Percentiles rank a stretch among this genome's conserved stretches.
These are phyloP conservation scores for Rhizomys pruinosus DNA, from an alignment of 2,113 vertebrate genomes.

Conservation along the genomic window DNA sequence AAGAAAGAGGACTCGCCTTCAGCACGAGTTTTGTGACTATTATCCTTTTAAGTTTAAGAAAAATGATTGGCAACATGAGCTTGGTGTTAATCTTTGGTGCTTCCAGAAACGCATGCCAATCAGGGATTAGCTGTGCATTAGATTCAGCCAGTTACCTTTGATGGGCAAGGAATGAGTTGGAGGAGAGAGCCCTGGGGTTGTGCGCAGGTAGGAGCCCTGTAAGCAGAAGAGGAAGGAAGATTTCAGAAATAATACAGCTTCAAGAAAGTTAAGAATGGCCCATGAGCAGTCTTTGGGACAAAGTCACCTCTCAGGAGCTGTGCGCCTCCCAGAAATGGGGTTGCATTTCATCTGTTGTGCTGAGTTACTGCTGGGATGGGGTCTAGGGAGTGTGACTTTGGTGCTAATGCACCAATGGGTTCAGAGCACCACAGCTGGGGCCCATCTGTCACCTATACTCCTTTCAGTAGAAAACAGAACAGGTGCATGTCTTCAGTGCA, in stretches of 20 bases:
- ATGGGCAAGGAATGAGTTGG: neutral
- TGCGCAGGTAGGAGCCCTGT: neutral
- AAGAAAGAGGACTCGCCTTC: neutral
- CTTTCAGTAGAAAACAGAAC: neutral
- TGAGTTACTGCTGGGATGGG: neutral
- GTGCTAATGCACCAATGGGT: neutral
- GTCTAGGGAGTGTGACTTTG: neutral
- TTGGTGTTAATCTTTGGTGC: neutral
- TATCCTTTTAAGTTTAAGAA: conserved; percentile 32
- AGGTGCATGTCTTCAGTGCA: neutral
- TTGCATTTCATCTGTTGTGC: neutral
- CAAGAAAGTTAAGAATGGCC: neutral
- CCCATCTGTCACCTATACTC: neutral
- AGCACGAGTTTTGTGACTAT: neutral
- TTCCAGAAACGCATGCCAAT: neutral
- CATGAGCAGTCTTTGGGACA: neutral
- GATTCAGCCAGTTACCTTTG: neutral
- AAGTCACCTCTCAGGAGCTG: neutral
- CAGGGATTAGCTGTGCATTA: neutral
- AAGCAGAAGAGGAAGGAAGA: neutral
- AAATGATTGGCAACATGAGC: neutral
- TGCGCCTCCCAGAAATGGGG: neutral
- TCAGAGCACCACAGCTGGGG: neutral
- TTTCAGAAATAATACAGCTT: neutral
- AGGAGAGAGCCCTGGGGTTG: neutral